phyloP scores from a whole-genome alignment of 2,888 invertebrate species.

The Hyposoter dolosus region DNA sequence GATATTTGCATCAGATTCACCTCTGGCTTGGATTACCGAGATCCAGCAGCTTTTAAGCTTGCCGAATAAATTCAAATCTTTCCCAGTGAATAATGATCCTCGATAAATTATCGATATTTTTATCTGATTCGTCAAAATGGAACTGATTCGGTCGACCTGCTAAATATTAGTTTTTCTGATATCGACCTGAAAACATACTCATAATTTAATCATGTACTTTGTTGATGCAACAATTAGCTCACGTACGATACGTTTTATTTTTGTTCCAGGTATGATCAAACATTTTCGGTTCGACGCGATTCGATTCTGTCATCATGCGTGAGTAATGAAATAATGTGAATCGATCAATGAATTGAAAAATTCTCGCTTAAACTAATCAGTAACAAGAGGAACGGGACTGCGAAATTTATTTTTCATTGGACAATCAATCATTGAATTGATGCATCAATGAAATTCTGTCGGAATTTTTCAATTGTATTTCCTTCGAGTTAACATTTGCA shows the following conservation, averaged over 20 bases:
- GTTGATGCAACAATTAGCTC: background rate
- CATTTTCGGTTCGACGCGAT: background rate
- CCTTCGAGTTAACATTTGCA: background rate
- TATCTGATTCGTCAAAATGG: background rate
- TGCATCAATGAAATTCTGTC: background rate
- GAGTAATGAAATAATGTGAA: constrained; percentile 19
- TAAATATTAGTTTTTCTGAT: background rate
- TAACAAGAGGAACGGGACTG: too few relatives aligned
- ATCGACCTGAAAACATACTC: background rate
- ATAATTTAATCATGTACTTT: background rate
- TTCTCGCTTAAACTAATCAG: too few relatives aligned
- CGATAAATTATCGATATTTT: background rate
- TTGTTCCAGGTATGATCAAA: constrained; percentile 56
- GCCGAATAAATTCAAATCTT: constrained; percentile 35
- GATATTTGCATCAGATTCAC: constrained; percentile 12
- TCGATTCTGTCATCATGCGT: constrained; percentile 8
- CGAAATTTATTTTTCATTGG: background rate
- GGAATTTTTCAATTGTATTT: background rate
- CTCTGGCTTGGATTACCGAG: background rate
- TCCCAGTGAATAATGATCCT: background rate
- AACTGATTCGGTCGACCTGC: background rate
- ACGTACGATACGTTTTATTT: background rate
- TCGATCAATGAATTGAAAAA: background rate
- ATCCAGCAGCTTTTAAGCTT: constrained; percentile 26
- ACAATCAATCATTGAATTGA: background rate